Conservation (phyloP, 2,113 vertebrate species). For the Tyrannus savana region DNA sequence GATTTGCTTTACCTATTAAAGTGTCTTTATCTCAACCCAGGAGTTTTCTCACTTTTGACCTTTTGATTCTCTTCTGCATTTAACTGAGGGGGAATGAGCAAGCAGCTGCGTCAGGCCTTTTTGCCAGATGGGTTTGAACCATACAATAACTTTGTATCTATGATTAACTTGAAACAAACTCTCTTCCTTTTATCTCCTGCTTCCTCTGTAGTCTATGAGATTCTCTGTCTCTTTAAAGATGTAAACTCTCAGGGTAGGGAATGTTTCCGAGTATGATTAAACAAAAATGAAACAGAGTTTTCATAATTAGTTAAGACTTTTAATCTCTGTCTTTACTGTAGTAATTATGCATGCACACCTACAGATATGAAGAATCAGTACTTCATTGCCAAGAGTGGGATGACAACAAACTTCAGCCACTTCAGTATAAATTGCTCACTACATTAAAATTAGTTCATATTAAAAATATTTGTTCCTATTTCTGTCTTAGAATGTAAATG, state of each 20-base stretch:
- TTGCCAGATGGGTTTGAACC: background rate
- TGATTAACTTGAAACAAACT: background rate
- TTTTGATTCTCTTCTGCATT: background rate
- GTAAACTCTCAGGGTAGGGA: background rate
- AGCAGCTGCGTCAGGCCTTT: background rate
- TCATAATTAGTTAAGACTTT: background rate
- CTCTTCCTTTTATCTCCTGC: background rate
- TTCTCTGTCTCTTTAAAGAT: background rate
- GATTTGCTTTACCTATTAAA: background rate
- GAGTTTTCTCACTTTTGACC: background rate
- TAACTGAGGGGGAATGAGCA: accelerated
- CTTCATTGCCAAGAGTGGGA: background rate
- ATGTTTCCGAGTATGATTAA: background rate
- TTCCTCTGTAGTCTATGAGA: background rate
- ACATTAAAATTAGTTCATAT: background rate
- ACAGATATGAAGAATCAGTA: background rate
- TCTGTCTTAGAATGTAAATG: background rate
- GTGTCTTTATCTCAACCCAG: background rate
- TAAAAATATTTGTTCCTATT: background rate
- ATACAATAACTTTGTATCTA: background rate
- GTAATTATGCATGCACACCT: background rate
- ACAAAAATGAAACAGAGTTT: background rate
- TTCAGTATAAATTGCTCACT: background rate
- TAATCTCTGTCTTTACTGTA: background rate
- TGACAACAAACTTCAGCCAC: background rate